A percentile compares a stretch with the other conserved stretches of the same genome.
phyloP scores from a whole-genome alignment of 2,888 invertebrate species.

The Byasa hedistus region DNA sequence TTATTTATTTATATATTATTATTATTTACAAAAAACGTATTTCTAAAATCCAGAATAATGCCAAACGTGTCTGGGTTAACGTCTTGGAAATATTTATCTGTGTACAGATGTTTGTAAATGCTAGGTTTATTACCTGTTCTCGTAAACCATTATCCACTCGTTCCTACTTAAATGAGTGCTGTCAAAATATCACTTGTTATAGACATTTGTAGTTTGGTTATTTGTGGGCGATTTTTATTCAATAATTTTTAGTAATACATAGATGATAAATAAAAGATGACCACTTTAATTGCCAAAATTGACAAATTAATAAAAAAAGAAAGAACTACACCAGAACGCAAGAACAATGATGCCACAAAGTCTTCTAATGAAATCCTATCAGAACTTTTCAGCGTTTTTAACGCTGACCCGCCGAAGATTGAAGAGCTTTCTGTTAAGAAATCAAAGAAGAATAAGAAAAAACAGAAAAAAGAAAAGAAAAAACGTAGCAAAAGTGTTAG shows the following conservation, averaged over 20 bases:
- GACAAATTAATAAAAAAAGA: constrained; percentile 70
- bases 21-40: too few species aligned
- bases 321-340: constrained; percentile 67
- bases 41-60: too few species aligned
- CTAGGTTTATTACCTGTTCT: not conserved
- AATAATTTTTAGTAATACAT: not conserved
- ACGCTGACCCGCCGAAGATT: constrained; percentile 84
- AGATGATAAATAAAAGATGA: constrained; percentile 44
- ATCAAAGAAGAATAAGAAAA: constrained; percentile 80
- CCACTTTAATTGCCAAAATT: constrained; percentile 69
- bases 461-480: constrained; percentile 82
- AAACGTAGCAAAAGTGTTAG: constrained; percentile 69
- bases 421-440: constrained; percentile 63
- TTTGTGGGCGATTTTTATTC: constrained; percentile 1
- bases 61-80: too few species aligned
- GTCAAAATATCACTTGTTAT: not conserved
- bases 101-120: not conserved
- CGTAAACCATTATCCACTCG: too few species aligned
- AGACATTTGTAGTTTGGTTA: constrained; percentile 2
- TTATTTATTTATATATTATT: too few species aligned
- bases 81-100: too few species aligned
- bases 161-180: too few species aligned
- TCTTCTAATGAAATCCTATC: constrained; percentile 90
- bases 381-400: constrained; percentile 89
- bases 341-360: constrained; percentile 75